These are phyloP conservation scores for Campylomormyrus numenius DNA, from an alignment of 2,113 vertebrate species.

Conservation along the genomic window DNA sequence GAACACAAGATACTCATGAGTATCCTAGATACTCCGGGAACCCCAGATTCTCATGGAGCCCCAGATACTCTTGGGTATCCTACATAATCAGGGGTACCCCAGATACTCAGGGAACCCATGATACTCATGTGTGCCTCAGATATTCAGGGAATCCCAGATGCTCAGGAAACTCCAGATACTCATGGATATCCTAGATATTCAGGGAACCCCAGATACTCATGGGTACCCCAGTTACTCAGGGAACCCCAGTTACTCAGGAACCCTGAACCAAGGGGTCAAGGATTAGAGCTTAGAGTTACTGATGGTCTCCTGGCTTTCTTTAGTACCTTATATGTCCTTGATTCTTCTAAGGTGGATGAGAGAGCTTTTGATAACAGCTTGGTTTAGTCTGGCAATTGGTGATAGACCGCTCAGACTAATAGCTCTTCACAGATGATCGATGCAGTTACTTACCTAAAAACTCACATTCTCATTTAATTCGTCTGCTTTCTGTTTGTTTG, in stretches of 20 bases:
- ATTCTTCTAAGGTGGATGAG: neutral
- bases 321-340: neutral
- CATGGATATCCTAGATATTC: constrained; percentile 47
- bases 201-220: constrained; percentile 48
- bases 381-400: neutral
- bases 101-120: neutral
- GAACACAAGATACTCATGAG: constrained; percentile 31
- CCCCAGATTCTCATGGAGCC: neutral
- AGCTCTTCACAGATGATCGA: neutral
- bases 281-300: neutral
- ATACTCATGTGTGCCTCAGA: constrained; percentile 32
- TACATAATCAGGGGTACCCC: constrained; percentile 36
- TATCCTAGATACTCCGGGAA: neutral
- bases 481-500: neutral
- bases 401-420: neutral
- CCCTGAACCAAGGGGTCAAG: neutral
- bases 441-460: neutral
- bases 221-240: constrained; percentile 39
- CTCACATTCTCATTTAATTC: neutral
- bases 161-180: constrained; percentile 38
- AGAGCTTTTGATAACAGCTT: neutral
- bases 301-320: neutral
- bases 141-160: too few relatives aligned
- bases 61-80: constrained; percentile 48
- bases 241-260: constrained; percentile 35